phyloP scores from a whole-genome alignment of 1,140 invertebrate species.

The Asobara japonica region DNA sequence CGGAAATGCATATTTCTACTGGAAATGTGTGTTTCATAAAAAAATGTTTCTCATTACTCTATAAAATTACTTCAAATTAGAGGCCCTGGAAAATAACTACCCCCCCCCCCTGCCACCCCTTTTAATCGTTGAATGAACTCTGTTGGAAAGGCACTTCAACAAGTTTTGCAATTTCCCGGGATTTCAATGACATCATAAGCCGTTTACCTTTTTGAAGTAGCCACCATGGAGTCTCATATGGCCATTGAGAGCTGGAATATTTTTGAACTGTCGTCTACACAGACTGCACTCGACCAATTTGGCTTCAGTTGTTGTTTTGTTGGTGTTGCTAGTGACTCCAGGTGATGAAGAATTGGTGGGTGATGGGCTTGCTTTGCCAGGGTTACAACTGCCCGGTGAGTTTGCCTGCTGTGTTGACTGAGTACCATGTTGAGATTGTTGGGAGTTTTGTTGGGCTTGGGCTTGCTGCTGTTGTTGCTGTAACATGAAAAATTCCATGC shows the following conservation, averaged over 20 bases:
- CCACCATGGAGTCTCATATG: conserved; percentile 97
- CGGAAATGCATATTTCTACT: too few relatives aligned
- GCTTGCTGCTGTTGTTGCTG: conserved; percentile 45
- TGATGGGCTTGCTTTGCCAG: conserved; percentile 57
- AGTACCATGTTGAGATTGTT: conserved; percentile 37
- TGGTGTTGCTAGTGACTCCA: conserved; percentile 58
- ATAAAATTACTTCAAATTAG: too few relatives aligned
- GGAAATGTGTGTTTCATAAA: too few relatives aligned
- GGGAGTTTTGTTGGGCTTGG: conserved; percentile 27
- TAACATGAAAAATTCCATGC: conserved; percentile 15
- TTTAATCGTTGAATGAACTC: too few relatives aligned
- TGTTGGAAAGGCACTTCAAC: too few relatives aligned
- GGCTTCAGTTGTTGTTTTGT: conserved; percentile 69
- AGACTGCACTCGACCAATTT: conserved; percentile 94
- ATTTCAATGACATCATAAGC: background rate
- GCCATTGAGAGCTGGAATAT: conserved; percentile 95
- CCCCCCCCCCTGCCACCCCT: too few relatives aligned
- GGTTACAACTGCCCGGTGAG: conserved; percentile 57
- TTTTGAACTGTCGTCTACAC: conserved; percentile 95
- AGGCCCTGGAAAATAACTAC: too few relatives aligned
- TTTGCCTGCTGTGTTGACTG: conserved; percentile 47
- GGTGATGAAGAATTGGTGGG: conserved; percentile 54
- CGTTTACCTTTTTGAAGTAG: conserved; percentile 90
- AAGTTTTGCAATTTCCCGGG: background rate
- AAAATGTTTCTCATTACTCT: too few relatives aligned